These are phyloP conservation scores for Furcula furcula DNA, from an alignment of 2,888 invertebrate genomes.

Conservation along the genomic window DNA sequence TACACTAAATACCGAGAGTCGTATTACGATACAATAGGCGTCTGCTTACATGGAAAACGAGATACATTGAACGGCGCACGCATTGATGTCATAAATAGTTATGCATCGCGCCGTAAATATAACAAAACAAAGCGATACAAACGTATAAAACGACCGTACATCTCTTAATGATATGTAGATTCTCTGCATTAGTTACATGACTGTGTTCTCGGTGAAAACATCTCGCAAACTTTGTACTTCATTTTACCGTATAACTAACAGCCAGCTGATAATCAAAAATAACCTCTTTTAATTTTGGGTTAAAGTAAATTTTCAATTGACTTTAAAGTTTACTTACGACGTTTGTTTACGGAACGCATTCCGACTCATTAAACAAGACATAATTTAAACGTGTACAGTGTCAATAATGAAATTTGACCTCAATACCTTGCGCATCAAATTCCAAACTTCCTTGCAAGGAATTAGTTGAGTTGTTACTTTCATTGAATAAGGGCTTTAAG, in stretches of 20 bases:
- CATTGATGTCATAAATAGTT: constrained; percentile 73
- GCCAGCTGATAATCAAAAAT: constrained; percentile 29
- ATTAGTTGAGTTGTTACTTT: constrained; percentile 42
- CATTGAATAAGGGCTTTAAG: constrained; percentile 25
- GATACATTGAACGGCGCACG: constrained; percentile 48
- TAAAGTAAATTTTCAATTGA: constrained; percentile 22
- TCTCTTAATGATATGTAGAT: constrained; percentile 82
- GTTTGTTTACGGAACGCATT: constrained; percentile 35
- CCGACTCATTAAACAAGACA: constrained; percentile 80
- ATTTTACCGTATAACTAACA: constrained; percentile 22
- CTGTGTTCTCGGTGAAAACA: constrained; percentile 79
- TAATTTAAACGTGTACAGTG: constrained; percentile 65
- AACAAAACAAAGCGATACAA: constrained; percentile 77
- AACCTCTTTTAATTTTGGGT: constrained; percentile 1
- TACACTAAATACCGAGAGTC: constrained; percentile 21
- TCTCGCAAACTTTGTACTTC: constrained; percentile 55
- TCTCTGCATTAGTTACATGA: constrained; percentile 80
- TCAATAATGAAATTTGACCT: constrained; percentile 44
- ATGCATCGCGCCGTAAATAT: constrained; percentile 71
- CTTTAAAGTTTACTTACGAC: constrained; percentile 19
- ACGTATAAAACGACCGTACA: constrained; percentile 75
- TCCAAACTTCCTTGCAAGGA: constrained; percentile 33
- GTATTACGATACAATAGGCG: constrained; percentile 66
- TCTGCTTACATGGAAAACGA: constrained; percentile 56
- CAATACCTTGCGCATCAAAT: constrained; percentile 39